These are phyloP conservation scores for Poecilobothrus nobilitatus DNA, from an alignment of 2,888 invertebrate species.

Conservation along the genomic window DNA sequence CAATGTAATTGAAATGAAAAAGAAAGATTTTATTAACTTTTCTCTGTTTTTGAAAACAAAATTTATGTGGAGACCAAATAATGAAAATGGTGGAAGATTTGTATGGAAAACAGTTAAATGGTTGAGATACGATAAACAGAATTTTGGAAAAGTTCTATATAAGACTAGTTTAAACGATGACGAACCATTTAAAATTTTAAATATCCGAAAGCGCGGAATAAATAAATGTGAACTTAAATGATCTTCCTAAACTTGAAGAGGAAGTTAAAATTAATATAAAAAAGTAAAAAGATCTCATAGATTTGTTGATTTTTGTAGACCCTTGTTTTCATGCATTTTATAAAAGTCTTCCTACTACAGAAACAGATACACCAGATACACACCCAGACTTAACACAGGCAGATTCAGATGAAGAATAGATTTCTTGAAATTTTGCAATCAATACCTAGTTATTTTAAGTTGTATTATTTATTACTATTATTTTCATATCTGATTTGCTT, in stretches of 20 bases:
- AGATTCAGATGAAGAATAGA: too few relatives aligned
- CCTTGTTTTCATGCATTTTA: constrained; percentile 2
- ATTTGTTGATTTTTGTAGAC: constrained; percentile 10
- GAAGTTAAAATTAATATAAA: constrained; percentile 6
- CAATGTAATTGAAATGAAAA: too few relatives aligned
- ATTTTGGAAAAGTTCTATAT: constrained; percentile 53
- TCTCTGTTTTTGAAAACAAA: too few relatives aligned
- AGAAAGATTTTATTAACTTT: too few relatives aligned
- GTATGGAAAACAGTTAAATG: constrained; percentile 7
- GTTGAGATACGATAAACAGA: neutral
- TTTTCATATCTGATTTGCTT: too few relatives aligned
- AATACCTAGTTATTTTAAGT: too few relatives aligned
- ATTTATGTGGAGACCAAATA: neutral
- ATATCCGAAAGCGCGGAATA: neutral
- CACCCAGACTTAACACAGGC: too few relatives aligned
- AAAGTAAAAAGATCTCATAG: constrained; percentile 1
- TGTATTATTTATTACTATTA: too few relatives aligned
- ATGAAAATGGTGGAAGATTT: constrained; percentile 2
- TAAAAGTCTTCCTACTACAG: neutral
- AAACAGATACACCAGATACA: too few relatives aligned
- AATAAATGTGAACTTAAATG: neutral
- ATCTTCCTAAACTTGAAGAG: neutral
- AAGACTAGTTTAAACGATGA: constrained; percentile 26
- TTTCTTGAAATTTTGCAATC: too few relatives aligned
- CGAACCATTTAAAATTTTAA: constrained; percentile 9